These are phyloP conservation scores for Coracias cyanogaster DNA, from an alignment of 2,797 vertebrate species.

Conservation along the genomic window DNA sequence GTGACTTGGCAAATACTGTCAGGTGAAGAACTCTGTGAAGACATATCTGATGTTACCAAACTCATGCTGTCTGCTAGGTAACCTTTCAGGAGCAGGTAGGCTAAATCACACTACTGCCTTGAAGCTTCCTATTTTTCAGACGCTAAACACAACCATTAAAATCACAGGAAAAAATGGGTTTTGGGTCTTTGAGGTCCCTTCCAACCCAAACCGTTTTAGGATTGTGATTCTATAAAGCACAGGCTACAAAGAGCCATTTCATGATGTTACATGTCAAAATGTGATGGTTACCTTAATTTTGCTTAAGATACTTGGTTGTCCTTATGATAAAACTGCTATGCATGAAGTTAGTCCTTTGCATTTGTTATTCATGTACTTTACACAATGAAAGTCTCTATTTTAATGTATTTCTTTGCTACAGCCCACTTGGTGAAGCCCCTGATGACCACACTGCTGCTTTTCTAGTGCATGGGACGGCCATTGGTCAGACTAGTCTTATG, in stretches of 20 bases:
- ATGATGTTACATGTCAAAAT: neutral
- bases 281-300: neutral
- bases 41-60: neutral
- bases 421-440: conserved; percentile 82
- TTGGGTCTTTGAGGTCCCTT: too few species aligned
- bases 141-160: neutral
- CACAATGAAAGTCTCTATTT: neutral
- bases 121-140: neutral
- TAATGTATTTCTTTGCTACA: conserved; percentile 56
- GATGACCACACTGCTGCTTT: conserved; percentile 89
- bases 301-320: neutral
- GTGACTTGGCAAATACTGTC: neutral
- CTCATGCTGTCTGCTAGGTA: neutral
- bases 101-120: neutral
- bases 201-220: too few species aligned
- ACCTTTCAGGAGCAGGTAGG: neutral
- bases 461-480: conserved; percentile 84
- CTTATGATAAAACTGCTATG: neutral
- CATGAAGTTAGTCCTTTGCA: neutral
- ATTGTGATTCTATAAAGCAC: neutral
- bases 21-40: neutral
- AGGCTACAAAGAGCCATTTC: neutral
- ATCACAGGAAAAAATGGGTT: neutral
- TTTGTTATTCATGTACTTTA: neutral
- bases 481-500: conserved; percentile 91